These are phyloP conservation scores for Epizoanthus ramosus DNA, from an alignment of 92 coral and sea anemone genomes.

Conservation along the genomic window DNA sequence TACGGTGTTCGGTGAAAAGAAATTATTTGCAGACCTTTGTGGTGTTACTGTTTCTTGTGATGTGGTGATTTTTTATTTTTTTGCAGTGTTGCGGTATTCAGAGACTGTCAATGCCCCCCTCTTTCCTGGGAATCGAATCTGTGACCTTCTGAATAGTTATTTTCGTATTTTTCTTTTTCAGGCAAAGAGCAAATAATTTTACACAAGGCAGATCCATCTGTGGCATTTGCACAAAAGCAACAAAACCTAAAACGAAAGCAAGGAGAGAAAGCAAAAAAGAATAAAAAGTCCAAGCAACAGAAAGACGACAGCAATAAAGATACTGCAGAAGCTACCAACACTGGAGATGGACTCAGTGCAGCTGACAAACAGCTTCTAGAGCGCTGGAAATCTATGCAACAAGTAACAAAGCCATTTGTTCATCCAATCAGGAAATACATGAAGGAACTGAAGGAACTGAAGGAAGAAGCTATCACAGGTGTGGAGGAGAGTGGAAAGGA, in stretches of 20 bases:
- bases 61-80: too few species aligned
- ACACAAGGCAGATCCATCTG: conserved; percentile 25
- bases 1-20: too few species aligned
- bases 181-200: conserved; percentile 16
- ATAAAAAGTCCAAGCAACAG: conserved; percentile 66
- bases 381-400: conserved; percentile 96
- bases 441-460: conserved; percentile 75
- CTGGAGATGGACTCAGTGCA: conserved; percentile 71
- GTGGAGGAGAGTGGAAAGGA: conserved; percentile 1
- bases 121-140: too few species aligned
- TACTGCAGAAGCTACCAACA: conserved; percentile 23
- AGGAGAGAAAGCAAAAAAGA: conserved; percentile 58
- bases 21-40: too few species aligned
- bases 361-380: conserved; percentile 84
- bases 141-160: not conserved
- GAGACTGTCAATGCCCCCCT: too few species aligned
- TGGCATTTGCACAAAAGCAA: conserved; percentile 69
- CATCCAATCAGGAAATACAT: conserved; percentile 96
- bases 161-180: not conserved
- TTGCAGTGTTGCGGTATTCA: too few species aligned
- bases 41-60: too few species aligned
- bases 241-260: conserved; percentile 79
- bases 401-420: conserved; percentile 88
- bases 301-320: conserved; percentile 48
- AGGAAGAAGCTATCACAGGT: conserved; percentile 64